Conservation (phyloP, 64 coral and sea anemone genomes). For the Actinia equina region DNA sequence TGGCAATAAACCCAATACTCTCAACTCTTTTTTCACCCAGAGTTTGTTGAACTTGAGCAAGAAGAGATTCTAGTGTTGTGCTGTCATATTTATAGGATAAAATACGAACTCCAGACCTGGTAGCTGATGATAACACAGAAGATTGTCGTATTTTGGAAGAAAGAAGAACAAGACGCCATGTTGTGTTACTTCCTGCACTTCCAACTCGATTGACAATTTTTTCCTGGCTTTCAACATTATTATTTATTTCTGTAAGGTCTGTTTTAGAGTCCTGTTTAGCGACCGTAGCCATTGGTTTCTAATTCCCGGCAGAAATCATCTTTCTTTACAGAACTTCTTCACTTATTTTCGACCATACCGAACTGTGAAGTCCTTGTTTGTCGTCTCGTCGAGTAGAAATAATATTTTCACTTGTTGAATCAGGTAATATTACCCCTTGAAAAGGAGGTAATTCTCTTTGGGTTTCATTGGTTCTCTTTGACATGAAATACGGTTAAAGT, state of each 20-base stretch:
- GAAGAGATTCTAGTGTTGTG: conserved; percentile 66
- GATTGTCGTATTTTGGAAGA: conserved; percentile 90
- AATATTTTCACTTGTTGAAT: neutral
- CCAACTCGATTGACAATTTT: conserved; percentile 3
- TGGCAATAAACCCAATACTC: conserved; percentile 72
- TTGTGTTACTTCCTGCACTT: neutral
- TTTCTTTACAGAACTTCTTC: conserved; percentile 6
- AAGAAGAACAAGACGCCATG: conserved; percentile 73
- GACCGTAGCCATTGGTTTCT: neutral
- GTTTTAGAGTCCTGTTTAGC: conserved; percentile 1
- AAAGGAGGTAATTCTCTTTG: conserved; percentile 3
- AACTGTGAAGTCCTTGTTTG: neutral
- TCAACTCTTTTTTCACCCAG: conserved; percentile 61
- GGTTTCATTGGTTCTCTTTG: neutral
- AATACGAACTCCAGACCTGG: conserved; percentile 51
- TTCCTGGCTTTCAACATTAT: neutral
- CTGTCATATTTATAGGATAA: conserved; percentile 81
- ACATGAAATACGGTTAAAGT: neutral
- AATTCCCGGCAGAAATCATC: neutral
- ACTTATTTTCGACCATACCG: neutral
- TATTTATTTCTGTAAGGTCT: neutral
- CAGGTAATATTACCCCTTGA: neutral
- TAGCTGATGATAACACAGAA: conserved; percentile 56
- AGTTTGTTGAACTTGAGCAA: conserved; percentile 66
- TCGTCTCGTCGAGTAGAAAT: neutral